phyloP scores from a whole-genome alignment of 2,888 invertebrate species.

The Acanthoscelides obtectus region DNA sequence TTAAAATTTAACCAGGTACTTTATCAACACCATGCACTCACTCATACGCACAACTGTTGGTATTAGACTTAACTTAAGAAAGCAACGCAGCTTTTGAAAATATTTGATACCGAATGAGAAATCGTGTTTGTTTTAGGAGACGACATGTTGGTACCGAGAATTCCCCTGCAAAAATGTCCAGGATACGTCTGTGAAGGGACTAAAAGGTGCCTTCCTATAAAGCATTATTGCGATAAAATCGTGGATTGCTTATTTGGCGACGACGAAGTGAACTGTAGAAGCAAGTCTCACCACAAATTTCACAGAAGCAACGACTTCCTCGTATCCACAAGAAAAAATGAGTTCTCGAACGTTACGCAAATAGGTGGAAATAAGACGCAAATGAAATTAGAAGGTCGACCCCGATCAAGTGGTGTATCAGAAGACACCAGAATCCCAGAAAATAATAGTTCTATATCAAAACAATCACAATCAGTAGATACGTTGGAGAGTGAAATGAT shows the following conservation, averaged over 20 bases:
- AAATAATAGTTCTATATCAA: too few species aligned
- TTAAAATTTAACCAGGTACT: too few species aligned
- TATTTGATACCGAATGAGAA: neutral
- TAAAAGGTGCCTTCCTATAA: conserved; percentile 61
- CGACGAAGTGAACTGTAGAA: conserved; percentile 68
- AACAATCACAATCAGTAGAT: too few species aligned
- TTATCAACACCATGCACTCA: too few species aligned
- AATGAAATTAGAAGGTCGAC: too few species aligned
- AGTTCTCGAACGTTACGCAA: neutral
- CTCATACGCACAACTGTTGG: too few species aligned
- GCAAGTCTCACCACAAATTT: conserved; percentile 4
- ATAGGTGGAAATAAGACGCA: too few species aligned
- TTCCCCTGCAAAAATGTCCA: conserved; percentile 62
- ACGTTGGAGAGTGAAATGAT: too few species aligned
- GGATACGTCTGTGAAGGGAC: conserved; percentile 67
- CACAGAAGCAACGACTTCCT: neutral
- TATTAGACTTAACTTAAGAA: too few species aligned
- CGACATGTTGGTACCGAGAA: conserved; percentile 47
- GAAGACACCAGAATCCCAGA: too few species aligned
- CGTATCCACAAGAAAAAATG: neutral
- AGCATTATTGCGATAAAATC: conserved; percentile 64
- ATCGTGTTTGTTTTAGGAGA: conserved; percentile 44
- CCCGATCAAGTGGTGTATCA: too few species aligned
- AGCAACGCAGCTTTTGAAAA: too few species aligned
- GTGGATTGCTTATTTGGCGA: conserved; percentile 76